Conservation (phyloP, 1,140 invertebrate genomes). For the Acromyrmex echinatior region DNA sequence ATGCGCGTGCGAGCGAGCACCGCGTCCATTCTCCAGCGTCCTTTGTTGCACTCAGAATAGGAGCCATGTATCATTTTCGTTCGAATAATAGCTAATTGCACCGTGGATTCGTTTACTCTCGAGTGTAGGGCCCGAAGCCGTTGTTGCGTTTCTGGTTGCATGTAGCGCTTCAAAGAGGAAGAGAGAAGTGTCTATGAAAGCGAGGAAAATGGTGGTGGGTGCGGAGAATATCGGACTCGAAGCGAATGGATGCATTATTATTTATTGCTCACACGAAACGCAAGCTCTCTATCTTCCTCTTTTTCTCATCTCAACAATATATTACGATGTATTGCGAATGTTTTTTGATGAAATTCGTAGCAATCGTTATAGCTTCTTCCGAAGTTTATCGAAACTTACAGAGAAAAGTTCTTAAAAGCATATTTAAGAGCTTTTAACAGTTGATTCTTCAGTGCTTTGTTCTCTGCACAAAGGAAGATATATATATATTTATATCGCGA, state of each 20-base stretch:
- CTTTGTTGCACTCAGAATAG: slow-evolving; percentile 64
- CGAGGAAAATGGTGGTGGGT: slow-evolving; percentile 50
- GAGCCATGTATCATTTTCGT: slow-evolving; percentile 64
- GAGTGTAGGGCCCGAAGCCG: slow-evolving; percentile 70
- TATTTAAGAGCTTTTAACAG: slow-evolving; percentile 42
- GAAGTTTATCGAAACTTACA: slow-evolving; percentile 1
- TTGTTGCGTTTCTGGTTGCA: slow-evolving; percentile 75
- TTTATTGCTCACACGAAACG: slow-evolving; percentile 64
- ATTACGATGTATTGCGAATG: neutral
- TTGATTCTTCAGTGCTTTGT: slow-evolving; percentile 34
- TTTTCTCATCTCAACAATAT: slow-evolving; percentile 35
- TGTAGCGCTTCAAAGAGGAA: slow-evolving; percentile 45
- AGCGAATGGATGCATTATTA: slow-evolving; percentile 64
- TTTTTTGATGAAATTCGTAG: slow-evolving; percentile 39
- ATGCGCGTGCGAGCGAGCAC: slow-evolving; percentile 52
- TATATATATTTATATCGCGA: neutral
- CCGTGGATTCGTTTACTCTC: slow-evolving; percentile 61
- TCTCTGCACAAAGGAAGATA: neutral
- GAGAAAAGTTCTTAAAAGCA: slow-evolving; percentile 28
- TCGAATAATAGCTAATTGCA: slow-evolving; percentile 65
- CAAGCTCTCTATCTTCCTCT: neutral
- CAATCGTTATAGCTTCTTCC: slow-evolving; percentile 21
- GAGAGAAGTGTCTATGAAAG: slow-evolving; percentile 52
- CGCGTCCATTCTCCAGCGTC: slow-evolving; percentile 54
- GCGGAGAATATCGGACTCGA: slow-evolving; percentile 53